Conservation (phyloP, 2,113 vertebrate genomes). For the Nyctereutes procyonoides region DNA sequence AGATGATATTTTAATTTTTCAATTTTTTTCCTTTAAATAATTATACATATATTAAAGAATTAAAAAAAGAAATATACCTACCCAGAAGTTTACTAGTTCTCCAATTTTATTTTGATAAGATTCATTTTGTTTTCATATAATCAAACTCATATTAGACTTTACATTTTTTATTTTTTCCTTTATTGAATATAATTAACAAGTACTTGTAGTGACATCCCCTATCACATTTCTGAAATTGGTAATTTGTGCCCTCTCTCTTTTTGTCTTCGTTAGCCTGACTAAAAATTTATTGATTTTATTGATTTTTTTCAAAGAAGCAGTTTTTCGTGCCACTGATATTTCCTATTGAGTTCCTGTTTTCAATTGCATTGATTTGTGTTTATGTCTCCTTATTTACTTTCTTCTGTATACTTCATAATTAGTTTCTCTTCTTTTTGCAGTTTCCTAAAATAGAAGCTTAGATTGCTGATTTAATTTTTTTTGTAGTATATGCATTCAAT, state of each 20-base stretch:
- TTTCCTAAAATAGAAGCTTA: not conserved
- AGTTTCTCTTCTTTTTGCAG: not conserved
- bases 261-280: not conserved
- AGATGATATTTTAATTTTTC: not conserved
- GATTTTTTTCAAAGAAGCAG: not conserved
- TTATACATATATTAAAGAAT: not conserved
- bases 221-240: not conserved
- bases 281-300: not conserved
- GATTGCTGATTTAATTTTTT: not conserved
- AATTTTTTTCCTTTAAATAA: not conserved
- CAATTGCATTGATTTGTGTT: not conserved
- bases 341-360: not conserved
- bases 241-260: not conserved
- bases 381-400: not conserved
- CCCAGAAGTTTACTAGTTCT: not conserved
- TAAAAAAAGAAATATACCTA: not conserved
- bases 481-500: not conserved
- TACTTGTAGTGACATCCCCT: not conserved
- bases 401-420: not conserved
- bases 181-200: not conserved
- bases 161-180: not conserved
- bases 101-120: not conserved
- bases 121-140: constrained; percentile 20
- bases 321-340: not conserved
- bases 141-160: not conserved